Evolutionary conservation across 2,113 vertebrate genomes (phyloP).

Genomic region (Nyctibius bracteatus): DNA sequence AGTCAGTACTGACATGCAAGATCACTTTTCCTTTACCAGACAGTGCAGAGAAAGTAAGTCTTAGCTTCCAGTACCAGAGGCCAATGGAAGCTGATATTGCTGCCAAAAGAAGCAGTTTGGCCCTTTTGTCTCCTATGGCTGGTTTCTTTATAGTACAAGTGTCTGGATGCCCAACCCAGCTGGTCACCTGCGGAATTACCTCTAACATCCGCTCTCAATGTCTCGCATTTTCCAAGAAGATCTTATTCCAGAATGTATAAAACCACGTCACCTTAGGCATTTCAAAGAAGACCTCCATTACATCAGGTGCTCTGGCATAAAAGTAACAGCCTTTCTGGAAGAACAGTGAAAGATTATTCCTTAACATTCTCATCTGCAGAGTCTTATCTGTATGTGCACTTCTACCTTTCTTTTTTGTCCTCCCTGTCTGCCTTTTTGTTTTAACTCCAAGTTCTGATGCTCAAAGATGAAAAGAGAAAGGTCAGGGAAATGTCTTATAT

Average conservation of each 20-base stretch:
- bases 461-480: background rate
- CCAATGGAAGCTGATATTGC: background rate
- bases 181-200: background rate
- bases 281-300: slow-evolving; percentile 21
- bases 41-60: background rate
- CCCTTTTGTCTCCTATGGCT: background rate
- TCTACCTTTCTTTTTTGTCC: background rate
- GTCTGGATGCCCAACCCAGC: background rate
- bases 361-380: background rate
- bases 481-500: background rate
- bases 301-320: background rate
- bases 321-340: background rate
- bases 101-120: background rate
- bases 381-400: background rate
- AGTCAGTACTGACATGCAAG: background rate
- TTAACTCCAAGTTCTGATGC: background rate
- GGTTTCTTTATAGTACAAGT: background rate
- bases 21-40: background rate
- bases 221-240: background rate
- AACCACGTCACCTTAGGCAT: background rate
- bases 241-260: background rate
- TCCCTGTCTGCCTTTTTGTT: background rate
- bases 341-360: background rate
- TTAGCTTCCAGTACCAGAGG: background rate
- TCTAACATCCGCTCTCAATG: background rate